A percentile compares a stretch with the other conserved stretches of the same genome.
These are phyloP conservation scores for Chromoteleia sp. DNA, from an alignment of 2,888 invertebrate genomes.

Conservation along the genomic window DNA sequence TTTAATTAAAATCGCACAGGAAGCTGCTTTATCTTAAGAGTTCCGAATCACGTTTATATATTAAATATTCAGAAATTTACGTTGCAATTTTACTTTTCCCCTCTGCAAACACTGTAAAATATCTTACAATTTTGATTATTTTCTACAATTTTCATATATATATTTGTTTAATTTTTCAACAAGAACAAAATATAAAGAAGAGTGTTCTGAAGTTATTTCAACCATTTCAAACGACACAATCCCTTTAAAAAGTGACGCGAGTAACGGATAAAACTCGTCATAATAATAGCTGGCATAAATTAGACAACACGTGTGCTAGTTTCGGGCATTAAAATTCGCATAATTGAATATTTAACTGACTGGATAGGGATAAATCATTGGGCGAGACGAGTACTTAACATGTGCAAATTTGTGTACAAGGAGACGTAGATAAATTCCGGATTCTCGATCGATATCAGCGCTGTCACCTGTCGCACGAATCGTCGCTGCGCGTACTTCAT, in stretches of 20 bases:
- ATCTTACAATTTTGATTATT: too few species aligned
- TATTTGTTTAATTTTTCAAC: too few species aligned
- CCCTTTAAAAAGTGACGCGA: background rate
- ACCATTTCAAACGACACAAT: background rate
- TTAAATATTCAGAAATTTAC: too few species aligned
- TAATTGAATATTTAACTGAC: constrained; percentile 64
- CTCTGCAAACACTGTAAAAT: too few species aligned
- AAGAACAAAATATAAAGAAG: too few species aligned
- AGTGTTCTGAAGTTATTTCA: too few species aligned
- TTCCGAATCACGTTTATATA: too few species aligned
- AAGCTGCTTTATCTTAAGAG: too few species aligned
- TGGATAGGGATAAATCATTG: constrained; percentile 65
- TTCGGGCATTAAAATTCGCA: constrained; percentile 62
- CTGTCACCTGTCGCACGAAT: constrained; percentile 70
- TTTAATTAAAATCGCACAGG: too few species aligned
- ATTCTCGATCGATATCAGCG: constrained; percentile 67
- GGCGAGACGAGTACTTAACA: constrained; percentile 54
- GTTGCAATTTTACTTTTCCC: too few species aligned
- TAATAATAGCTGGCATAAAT: constrained; percentile 31
- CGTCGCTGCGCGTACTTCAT: constrained; percentile 67
- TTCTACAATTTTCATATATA: too few species aligned
- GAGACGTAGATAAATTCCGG: constrained; percentile 64
- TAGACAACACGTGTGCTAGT: constrained; percentile 34
- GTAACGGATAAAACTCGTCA: background rate
- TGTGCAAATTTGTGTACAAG: constrained; percentile 68